Conservation (phyloP, 2,888 invertebrate species). For the Geophilus truncorum region DNA sequence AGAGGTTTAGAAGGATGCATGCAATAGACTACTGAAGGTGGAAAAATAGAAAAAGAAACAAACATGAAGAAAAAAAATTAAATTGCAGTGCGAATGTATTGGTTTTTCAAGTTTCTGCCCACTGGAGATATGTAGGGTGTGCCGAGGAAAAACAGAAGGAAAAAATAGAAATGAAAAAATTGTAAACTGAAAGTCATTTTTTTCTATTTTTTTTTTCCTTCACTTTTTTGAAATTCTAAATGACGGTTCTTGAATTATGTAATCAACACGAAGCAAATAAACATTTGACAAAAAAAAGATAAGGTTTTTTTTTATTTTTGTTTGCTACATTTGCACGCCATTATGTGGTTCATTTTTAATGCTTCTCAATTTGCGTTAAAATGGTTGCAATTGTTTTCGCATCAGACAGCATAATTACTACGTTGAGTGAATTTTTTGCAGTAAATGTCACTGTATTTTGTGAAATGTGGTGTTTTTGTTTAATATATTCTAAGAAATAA, state of each 20-base stretch:
- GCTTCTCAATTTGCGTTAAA: too few species aligned
- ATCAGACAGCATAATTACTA: too few species aligned
- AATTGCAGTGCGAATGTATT: slow-evolving; percentile 24
- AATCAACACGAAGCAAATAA: background rate
- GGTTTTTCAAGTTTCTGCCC: slow-evolving; percentile 27
- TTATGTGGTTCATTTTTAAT: too few species aligned
- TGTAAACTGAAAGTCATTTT: background rate
- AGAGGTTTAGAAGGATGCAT: slow-evolving; percentile 27
- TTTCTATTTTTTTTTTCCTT: too few species aligned
- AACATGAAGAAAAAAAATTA: background rate
- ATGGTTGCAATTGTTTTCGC: too few species aligned
- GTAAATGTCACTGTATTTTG: too few species aligned
- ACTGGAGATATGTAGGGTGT: slow-evolving; percentile 18
- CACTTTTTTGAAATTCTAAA: background rate
- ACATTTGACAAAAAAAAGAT: background rate
- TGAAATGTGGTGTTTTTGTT: too few species aligned
- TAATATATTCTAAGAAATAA: too few species aligned
- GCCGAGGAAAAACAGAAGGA: background rate
- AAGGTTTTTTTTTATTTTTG: background rate
- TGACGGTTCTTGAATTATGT: background rate
- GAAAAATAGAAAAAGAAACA: background rate
- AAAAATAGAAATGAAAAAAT: background rate
- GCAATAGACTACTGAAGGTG: background rate
- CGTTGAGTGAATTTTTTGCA: too few species aligned
- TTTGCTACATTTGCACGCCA: too few species aligned